Evolutionary conservation across 2,888 invertebrate species (phyloP), one percentile per base, ranked within the genome.

Genomic region (Eupeodes luniger): DNA sequence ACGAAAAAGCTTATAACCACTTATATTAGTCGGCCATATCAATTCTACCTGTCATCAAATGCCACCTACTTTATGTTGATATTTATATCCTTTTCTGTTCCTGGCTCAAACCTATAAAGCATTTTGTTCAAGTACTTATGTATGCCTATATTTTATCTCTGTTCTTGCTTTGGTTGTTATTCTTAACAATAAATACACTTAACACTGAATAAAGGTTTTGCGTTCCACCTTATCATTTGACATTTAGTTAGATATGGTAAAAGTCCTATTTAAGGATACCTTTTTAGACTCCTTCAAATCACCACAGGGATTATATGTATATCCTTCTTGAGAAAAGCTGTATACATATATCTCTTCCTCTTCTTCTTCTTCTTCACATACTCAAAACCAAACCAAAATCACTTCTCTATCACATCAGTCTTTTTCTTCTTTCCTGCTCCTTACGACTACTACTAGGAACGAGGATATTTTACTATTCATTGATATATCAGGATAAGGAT

Each of bases 41-140:
- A 85, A 81, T 81, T 85, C 34, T 61, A 85, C 77, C 81, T 85
- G 72, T 85, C 77, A 77, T 55, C 85, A 27, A 72, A 81, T 61
- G 85, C 19, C 85, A 64, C 76, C 81, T 64, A 55, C 49, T 74
- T 72, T 49, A 74, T 66, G 69, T 57, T 57, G 75, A 59, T 80
- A 76, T 77, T 85, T 81, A 77, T 85, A 61, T 77, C 76, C 27
- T 27, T 27, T 27, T 27, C 27, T 27, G 27, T 27, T 27, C 27
- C 74, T 40, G 19, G 2, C 67, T 40, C 11, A 4, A 49, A 34
- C 36, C 53, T 55, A 57, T 27, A 27, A 27, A 27, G 27, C 27
- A 53, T 40, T 19, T 59, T 53, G 36, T 27, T 14, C 5, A 34
- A 19, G 19, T 47, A 47, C 47, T 11, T 12, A 47, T 10, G 47